Percentiles rank a stretch among this genome's conserved stretches.
phyloP scores from a whole-genome alignment of 2,113 vertebrate genomes.

The Vulpes ferrilata region DNA sequence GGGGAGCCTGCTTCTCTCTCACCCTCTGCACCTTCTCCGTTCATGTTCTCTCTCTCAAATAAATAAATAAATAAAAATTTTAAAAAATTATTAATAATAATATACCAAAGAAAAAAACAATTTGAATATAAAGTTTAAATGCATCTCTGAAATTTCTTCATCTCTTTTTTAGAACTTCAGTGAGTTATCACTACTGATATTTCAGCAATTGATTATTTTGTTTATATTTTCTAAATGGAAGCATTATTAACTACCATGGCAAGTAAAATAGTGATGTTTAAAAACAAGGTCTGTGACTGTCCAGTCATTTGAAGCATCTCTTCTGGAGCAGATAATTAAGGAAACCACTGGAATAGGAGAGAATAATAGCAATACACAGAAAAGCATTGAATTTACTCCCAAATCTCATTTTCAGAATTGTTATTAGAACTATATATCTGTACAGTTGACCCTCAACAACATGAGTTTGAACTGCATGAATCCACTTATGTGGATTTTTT shows the following conservation, averaged over 20 bases:
- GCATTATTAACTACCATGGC: neutral
- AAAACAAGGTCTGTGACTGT: neutral
- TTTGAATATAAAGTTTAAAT: constrained; percentile 10
- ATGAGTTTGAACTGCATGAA: neutral
- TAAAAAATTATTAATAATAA: neutral
- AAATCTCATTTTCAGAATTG: constrained; percentile 27
- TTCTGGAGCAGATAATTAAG: constrained; percentile 14
- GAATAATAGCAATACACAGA: neutral
- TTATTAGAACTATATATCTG: neutral
- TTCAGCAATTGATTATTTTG: neutral
- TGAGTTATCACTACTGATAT: neutral
- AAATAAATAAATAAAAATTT: neutral
- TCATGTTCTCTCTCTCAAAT: neutral
- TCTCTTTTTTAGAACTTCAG: neutral
- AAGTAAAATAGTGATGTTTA: neutral
- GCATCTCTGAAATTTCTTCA: neutral
- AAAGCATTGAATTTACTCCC: neutral
- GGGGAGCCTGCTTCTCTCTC: neutral
- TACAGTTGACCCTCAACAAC: neutral
- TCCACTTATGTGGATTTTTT: neutral
- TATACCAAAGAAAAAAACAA: neutral
- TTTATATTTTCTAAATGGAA: neutral
- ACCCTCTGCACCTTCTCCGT: neutral
- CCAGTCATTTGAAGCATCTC: neutral
- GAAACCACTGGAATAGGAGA: neutral